Evolutionary conservation across 2,888 invertebrate species (phyloP).

Genomic region (Spisula solida): DNA sequence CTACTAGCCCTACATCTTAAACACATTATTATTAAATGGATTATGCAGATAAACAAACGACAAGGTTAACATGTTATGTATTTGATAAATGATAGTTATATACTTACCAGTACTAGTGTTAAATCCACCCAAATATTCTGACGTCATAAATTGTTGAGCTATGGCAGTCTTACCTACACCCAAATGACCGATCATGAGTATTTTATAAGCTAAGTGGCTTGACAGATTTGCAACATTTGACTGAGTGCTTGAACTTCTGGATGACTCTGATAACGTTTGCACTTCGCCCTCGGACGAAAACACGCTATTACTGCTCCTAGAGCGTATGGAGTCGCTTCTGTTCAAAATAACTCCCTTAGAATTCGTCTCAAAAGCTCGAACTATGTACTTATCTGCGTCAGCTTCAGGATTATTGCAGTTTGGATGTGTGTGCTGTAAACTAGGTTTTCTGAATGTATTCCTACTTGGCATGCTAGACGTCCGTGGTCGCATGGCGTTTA

Average conservation of each 20-base stretch:
- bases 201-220: slow-evolving; percentile 90
- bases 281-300: slow-evolving; percentile 89
- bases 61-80: no score
- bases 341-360: slow-evolving; percentile 97
- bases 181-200: slow-evolving; percentile 90
- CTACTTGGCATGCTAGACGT: slow-evolving; percentile 85
- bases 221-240: slow-evolving; percentile 94
- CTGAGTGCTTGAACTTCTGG: slow-evolving; percentile 78
- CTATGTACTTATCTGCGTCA: slow-evolving; percentile 90
- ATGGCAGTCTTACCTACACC: slow-evolving; percentile 92
- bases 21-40: no score
- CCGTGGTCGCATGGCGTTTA: slow-evolving; percentile 82
- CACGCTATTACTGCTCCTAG: slow-evolving; percentile 95
- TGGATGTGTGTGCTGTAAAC: slow-evolving; percentile 61
- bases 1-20: no score
- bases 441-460: slow-evolving; percentile 77
- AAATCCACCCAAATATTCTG: slow-evolving; percentile 91
- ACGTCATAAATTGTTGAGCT: slow-evolving; percentile 91
- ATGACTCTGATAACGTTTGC: slow-evolving; percentile 75
- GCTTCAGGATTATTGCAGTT: slow-evolving; percentile 66
- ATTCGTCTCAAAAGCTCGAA: slow-evolving; percentile 97
- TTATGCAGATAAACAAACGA: no score
- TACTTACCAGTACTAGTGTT: slow-evolving; percentile 91
- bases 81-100: no score
- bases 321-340: slow-evolving; percentile 96